These are phyloP conservation scores for Hoplostethus mediterraneus DNA, from an alignment of 2,797 vertebrate genomes.

Conservation along the genomic window DNA sequence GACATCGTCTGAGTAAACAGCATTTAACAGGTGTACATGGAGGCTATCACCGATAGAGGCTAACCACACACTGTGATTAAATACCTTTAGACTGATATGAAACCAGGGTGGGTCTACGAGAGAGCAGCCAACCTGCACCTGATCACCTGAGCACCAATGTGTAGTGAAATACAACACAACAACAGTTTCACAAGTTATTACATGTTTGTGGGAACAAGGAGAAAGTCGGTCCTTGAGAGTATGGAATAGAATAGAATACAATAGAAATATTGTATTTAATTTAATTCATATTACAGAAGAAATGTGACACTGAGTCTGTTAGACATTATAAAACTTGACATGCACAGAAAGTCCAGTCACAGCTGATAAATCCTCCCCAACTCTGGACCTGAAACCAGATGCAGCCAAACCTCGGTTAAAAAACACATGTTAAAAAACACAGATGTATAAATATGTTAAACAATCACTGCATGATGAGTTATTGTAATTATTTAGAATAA, in stretches of 20 bases:
- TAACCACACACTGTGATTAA: no score
- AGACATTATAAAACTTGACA: neutral
- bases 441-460: neutral
- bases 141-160: neutral
- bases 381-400: neutral
- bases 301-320: neutral
- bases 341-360: neutral
- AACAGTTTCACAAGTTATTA: neutral
- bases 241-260: neutral
- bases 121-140: neutral
- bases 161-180: neutral
- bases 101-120: conserved; percentile 23
- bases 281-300: neutral
- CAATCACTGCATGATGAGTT: neutral
- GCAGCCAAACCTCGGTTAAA: neutral
- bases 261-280: neutral
- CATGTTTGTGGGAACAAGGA: no score
- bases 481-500: no score
- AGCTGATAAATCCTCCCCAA: neutral
- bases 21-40: no score
- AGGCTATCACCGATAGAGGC: no score
- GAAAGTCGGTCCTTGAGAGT: neutral
- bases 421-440: no score
- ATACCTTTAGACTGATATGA: neutral
- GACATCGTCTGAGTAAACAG: no score